These are phyloP conservation scores for Labia minor DNA, from an alignment of 2,888 invertebrate species.

Conservation along the genomic window DNA sequence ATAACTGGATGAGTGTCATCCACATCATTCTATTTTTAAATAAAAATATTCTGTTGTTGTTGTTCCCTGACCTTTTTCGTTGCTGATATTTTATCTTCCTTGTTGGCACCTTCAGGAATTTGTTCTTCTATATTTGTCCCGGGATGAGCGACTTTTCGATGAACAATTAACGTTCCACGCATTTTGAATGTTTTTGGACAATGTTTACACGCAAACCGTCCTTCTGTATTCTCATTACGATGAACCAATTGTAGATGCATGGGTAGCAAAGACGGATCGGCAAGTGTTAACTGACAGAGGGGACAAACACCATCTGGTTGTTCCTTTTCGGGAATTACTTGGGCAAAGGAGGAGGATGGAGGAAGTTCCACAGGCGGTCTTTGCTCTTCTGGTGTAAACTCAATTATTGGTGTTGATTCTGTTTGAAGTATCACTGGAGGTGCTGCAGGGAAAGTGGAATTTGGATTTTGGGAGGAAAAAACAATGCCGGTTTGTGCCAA, in stretches of 20 bases:
- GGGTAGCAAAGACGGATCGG: constrained; percentile 54
- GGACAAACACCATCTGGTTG: constrained; percentile 43
- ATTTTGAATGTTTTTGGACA: constrained; percentile 72
- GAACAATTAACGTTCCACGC: constrained; percentile 71
- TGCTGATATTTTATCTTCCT: neutral
- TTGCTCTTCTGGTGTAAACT: neutral
- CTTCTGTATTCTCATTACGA: constrained; percentile 28
- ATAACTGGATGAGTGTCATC: too few species aligned
- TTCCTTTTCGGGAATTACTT: neutral
- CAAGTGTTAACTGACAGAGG: constrained; percentile 59
- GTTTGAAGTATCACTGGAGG: neutral
- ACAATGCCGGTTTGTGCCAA: neutral
- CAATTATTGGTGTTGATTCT: neutral
- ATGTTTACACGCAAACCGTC: constrained; percentile 53
- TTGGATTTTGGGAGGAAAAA: neutral
- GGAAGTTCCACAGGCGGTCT: neutral
- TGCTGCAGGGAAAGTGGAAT: neutral
- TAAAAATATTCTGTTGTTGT: too few species aligned
- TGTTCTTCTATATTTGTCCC: constrained; percentile 37
- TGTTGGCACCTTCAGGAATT: neutral
- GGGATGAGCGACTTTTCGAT: constrained; percentile 66
- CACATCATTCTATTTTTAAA: too few species aligned
- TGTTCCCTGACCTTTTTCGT: constrained; percentile 1
- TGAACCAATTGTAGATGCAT: constrained; percentile 67
- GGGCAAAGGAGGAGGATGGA: neutral